Evolutionary conservation across 2,797 vertebrate genomes (phyloP).

Genomic region (Sebastes kiyomatsui): DNA sequence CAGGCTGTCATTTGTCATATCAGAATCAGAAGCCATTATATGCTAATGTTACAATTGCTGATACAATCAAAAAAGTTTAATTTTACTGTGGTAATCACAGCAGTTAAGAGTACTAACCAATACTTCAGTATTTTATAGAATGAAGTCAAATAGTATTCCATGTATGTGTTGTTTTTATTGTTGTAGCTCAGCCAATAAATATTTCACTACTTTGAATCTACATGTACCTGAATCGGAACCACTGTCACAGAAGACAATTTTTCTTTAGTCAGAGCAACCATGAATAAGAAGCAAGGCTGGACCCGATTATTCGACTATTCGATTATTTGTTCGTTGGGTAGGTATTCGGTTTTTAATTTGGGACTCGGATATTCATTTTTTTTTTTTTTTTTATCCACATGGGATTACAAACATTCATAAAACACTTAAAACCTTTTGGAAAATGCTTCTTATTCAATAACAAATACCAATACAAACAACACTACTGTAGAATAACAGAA

Average conservation of each 20-base stretch:
- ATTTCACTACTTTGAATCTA: neutral
- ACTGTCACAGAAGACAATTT: neutral
- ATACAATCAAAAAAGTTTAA: neutral
- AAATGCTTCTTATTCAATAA: too few species aligned
- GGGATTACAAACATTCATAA: too few species aligned
- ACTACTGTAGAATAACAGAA: too few species aligned
- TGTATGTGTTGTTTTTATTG: neutral
- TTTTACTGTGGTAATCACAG: neutral
- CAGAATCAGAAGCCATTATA: neutral
- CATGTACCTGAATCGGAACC: neutral
- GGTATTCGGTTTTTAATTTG: too few species aligned
- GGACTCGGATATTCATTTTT: too few species aligned
- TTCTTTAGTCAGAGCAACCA: neutral
- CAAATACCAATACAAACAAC: too few species aligned
- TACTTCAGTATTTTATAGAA: neutral
- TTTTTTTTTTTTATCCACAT: too few species aligned
- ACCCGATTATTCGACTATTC: too few species aligned
- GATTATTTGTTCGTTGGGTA: too few species aligned
- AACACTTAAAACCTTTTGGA: too few species aligned
- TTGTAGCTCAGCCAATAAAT: neutral
- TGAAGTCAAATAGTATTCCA: neutral
- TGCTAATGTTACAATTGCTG: neutral
- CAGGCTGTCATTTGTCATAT: neutral
- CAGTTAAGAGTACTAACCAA: neutral
- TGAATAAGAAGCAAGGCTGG: too few species aligned